A percentile compares a stretch with the other conserved stretches of the same genome.
These are phyloP conservation scores for Mercenaria mercenaria DNA, from an alignment of 1,140 invertebrate species.

Conservation along the genomic window DNA sequence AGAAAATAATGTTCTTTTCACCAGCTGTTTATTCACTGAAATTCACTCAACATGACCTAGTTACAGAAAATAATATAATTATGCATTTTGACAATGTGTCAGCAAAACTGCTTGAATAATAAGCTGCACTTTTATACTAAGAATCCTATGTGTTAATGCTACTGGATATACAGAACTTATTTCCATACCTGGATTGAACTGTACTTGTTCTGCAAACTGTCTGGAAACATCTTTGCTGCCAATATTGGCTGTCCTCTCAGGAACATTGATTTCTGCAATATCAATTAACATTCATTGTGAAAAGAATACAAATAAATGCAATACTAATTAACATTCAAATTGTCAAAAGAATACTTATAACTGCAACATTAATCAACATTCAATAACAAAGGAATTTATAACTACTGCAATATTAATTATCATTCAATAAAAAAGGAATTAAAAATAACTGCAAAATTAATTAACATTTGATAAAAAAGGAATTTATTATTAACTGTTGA, in stretches of 20 bases:
- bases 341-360: neutral
- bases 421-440: too few relatives aligned
- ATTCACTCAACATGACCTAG: too few relatives aligned
- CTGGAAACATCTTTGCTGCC: constrained; percentile 81
- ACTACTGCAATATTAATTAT: too few relatives aligned
- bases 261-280: constrained; percentile 79
- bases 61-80: too few relatives aligned
- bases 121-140: constrained; percentile 84
- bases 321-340: constrained; percentile 7
- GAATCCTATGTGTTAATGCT: constrained; percentile 85
- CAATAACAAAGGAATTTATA: neutral
- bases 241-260: constrained; percentile 82
- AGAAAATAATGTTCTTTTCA: too few relatives aligned
- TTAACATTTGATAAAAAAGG: too few relatives aligned
- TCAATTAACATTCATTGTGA: neutral
- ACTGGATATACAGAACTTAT: constrained; percentile 80
- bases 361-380: neutral
- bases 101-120: too few relatives aligned
- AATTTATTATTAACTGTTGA: too few relatives aligned
- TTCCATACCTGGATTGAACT: constrained; percentile 85
- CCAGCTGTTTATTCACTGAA: too few relatives aligned
- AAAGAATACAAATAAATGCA: constrained; percentile 52
- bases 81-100: too few relatives aligned
- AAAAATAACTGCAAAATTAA: too few relatives aligned
- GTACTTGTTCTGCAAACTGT: constrained; percentile 84